Evolutionary conservation across 1,140 invertebrate genomes (phyloP).

Genomic region (Cyphomyrmex costatus): DNA sequence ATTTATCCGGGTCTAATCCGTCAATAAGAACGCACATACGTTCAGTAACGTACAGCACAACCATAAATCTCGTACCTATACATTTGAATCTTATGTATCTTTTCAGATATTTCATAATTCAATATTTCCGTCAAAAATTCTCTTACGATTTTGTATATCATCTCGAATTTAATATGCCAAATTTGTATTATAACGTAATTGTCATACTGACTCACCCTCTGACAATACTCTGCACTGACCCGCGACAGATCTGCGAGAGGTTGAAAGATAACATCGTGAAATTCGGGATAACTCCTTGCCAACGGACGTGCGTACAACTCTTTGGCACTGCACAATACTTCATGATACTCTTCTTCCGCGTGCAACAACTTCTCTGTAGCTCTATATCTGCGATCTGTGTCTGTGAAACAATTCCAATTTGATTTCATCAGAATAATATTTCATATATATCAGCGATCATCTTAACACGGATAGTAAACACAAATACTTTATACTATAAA

Average conservation of each 20-base stretch:
- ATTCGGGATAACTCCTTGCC: slow-evolving; percentile 85
- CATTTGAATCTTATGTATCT: not conserved
- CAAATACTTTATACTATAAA: not conserved
- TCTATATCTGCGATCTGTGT: slow-evolving; percentile 85
- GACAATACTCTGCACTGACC: slow-evolving; percentile 85
- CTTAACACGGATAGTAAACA: not conserved
- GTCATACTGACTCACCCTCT: slow-evolving; percentile 84
- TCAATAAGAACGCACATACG: slow-evolving; percentile 70
- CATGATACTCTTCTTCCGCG: slow-evolving; percentile 86
- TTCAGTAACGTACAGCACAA: slow-evolving; percentile 23
- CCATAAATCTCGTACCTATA: not conserved
- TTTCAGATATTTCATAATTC: not conserved
- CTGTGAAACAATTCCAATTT: slow-evolving; percentile 72
- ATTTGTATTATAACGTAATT: not conserved
- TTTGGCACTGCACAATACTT: slow-evolving; percentile 85
- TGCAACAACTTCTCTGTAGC: slow-evolving; percentile 86
- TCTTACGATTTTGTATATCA: not conserved
- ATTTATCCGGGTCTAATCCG: not conserved
- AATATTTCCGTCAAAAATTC: not conserved
- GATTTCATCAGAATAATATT: not conserved
- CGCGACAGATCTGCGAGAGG: slow-evolving; percentile 86
- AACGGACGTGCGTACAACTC: slow-evolving; percentile 87
- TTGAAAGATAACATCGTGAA: slow-evolving; percentile 86
- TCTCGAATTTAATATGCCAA: not conserved
- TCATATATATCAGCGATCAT: too few relatives aligned